Conservation (phyloP, 2,113 vertebrate species). For the Ceuthmochares aereus region DNA sequence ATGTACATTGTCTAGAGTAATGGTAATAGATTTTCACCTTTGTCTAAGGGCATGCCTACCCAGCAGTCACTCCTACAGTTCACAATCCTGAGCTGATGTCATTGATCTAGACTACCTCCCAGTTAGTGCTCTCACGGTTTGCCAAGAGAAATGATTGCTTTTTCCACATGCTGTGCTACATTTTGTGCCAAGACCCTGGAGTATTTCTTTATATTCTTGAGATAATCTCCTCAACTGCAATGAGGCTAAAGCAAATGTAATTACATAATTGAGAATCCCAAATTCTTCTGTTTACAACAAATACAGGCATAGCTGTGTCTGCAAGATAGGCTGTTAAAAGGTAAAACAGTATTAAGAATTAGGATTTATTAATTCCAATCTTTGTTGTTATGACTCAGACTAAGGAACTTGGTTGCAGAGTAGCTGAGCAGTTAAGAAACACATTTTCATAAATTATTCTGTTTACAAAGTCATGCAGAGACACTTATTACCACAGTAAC, state of each 20-base stretch:
- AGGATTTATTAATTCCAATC: background rate
- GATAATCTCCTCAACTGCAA: background rate
- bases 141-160: background rate
- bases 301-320: background rate
- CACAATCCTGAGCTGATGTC: background rate
- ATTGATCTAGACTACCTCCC: background rate
- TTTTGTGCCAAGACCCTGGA: background rate
- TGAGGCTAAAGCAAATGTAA: background rate
- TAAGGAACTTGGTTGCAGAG: background rate
- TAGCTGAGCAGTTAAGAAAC: background rate
- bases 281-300: background rate
- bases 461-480: background rate
- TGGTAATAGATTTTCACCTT: background rate
- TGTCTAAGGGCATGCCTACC: background rate
- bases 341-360: background rate
- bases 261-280: background rate
- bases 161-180: background rate
- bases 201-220: background rate
- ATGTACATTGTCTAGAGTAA: background rate
- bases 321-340: background rate
- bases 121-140: background rate
- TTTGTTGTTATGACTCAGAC: background rate
- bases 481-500: background rate
- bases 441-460: background rate
- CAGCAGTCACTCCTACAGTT: background rate